A percentile compares a stretch with the other conserved stretches of the same genome.
These are phyloP conservation scores for Daubentonia madagascariensis DNA, from an alignment of 2,113 vertebrate species.

Conservation along the genomic window DNA sequence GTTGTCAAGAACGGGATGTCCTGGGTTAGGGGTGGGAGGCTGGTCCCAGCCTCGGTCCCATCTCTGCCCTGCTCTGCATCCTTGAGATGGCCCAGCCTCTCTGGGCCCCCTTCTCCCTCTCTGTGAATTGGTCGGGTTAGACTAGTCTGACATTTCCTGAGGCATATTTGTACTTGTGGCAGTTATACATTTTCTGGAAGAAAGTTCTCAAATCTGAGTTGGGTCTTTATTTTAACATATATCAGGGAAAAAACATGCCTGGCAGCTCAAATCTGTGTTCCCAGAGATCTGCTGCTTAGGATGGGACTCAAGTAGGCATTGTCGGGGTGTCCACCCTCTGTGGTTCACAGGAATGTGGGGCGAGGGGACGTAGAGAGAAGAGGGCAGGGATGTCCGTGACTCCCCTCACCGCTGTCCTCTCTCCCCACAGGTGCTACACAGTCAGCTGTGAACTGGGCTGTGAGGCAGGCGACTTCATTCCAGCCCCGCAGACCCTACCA, in stretches of 20 bases:
- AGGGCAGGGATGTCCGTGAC: fast-evolving
- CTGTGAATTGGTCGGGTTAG: neutral
- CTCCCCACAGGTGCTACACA: constrained; percentile 8
- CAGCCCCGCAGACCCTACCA: neutral
- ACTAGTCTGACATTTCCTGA: neutral
- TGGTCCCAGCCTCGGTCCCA: neutral
- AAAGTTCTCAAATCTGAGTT: neutral
- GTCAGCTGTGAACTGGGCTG: neutral
- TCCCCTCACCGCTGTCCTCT: neutral
- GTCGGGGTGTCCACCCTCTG: fast-evolving
- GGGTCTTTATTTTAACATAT: neutral
- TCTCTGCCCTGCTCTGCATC: neutral
- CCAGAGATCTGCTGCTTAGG: neutral
- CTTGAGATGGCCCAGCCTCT: neutral
- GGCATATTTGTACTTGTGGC: neutral
- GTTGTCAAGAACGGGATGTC: neutral
- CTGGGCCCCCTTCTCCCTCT: neutral
- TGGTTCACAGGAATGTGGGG: fast-evolving
- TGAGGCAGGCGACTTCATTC: neutral
- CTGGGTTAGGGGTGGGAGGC: neutral
- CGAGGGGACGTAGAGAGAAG: neutral
- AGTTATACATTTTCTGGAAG: neutral
- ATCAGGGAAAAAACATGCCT: neutral
- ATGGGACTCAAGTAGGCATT: no score
- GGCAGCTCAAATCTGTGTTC: neutral